A percentile compares a stretch with the other conserved stretches of the same genome.
Conservation (phyloP, 2,113 vertebrate genomes). For the Cephalopholis sonnerati region DNA sequence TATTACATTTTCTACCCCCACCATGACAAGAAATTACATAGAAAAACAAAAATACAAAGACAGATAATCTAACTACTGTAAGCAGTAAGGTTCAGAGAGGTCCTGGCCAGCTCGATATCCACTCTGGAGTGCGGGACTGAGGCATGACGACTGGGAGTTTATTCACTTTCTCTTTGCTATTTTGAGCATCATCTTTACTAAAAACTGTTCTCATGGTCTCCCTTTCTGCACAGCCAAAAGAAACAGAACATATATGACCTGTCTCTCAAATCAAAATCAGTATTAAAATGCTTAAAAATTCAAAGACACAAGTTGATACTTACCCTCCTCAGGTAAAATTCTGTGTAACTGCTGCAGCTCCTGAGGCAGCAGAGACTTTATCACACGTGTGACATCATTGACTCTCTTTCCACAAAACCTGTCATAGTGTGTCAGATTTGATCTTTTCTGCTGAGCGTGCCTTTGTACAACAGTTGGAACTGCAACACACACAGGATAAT, state of each 20-base stretch:
- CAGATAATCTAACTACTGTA: not conserved
- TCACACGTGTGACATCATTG: conserved; percentile 69
- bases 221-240: conserved; percentile 62
- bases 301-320: not conserved
- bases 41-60: conserved; percentile 5
- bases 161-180: conserved; percentile 18
- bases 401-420: conserved; percentile 80
- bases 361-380: conserved; percentile 76
- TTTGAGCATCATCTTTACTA: conserved; percentile 14
- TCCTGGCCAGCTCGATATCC: conserved; percentile 61
- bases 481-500: conserved; percentile 57
- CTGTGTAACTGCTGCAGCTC: conserved; percentile 76
- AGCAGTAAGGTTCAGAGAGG: conserved; percentile 52
- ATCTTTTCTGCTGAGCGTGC: conserved; percentile 76
- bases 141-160: conserved; percentile 15
- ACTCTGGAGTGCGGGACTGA: conserved; percentile 27
- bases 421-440: conserved; percentile 80
- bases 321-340: conserved; percentile 78
- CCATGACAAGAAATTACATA: not conserved
- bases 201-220: conserved; percentile 47
- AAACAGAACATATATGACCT: not conserved
- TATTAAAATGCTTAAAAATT: not conserved
- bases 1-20: not conserved
- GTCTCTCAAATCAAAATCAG: not conserved
- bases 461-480: conserved; percentile 82